Base-by-base conservation (phyloP, 2,888 invertebrate genomes). In the Entomobrya proxima region DNA sequence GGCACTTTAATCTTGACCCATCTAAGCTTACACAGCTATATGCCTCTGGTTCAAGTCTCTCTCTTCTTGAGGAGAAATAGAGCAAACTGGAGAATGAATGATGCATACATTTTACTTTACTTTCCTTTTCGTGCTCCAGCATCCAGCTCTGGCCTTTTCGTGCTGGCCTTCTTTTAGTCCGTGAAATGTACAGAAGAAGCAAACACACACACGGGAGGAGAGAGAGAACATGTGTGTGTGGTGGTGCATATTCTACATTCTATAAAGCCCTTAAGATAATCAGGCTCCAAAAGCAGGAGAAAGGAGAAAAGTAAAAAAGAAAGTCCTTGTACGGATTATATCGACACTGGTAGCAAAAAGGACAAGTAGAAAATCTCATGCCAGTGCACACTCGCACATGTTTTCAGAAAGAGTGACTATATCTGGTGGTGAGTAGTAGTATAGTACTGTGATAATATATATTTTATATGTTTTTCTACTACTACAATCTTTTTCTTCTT, bases 261-360 rank as follows among this genome's bases (percentile, higher is more conserved):
- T 58, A 58, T 30, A 72, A 21, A 55, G 55, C 24, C 55, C 24
- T 55, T 24, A 58, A 58, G 30, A 3, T 6, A 13, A 32, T 32
- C 24, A 58, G 7, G 30, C 15, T 32, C 4, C 30, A 32, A 11
- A 55, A 55, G 27, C 9, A 55, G 24, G 61, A 15, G 61, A 24
- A 27, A 58, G 27, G 58, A 21, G 58, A 27, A 27, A 58, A 27
- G 58, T 58, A 69, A 69, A 67, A 35, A 55, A 37, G 18, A 67
- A 75, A 83, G 74, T 50, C 76, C 76, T 67, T 76, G 76, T 83
- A 64, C 52, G 83, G 83, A 83, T 83, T 83, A 83, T 83, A 83
- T 83, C 67, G 83, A 83, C 83, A 76, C 52, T 75, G 75, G 9
- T 52, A 35, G 52, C 11, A 64, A 77, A 50, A 44, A 32, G 80